Evolutionary conservation across 2,113 vertebrate genomes (phyloP), one percentile per base, ranked within the genome.

Genomic region (Odocoileus virginianus): DNA sequence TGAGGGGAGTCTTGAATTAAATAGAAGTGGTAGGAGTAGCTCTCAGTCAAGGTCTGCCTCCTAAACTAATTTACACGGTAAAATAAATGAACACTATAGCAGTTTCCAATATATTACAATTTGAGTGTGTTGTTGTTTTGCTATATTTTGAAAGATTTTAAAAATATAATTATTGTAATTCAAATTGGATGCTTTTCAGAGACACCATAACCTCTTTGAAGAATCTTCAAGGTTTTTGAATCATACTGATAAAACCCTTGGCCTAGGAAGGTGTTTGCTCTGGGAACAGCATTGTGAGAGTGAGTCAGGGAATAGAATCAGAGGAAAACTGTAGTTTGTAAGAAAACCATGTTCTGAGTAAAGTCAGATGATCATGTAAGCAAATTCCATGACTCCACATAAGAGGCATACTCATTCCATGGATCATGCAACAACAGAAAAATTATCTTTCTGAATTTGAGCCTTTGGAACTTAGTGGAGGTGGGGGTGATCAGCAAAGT

Each of bases 1-100:
- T 96, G 82, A 89, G 92, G 79, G 86, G 27, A 45, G 11, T 89
- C 54, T 88, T 95, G 67, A 96, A 88, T 93, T 93, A 90, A 94
- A 55, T 60, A 81, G 54, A 87, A 64, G 93, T 81, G 60, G 1
- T 67, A 93, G 7, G 28, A 81, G 27, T 79, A 79, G 60, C 57
- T 97, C 50, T 82, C 91, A 71, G 4, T 94, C 50, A 81, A 94
- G 55, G 8, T 84, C 14, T 88, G 16, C 25, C 52, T 25, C 45
- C 55, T 74, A 93, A 97, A 21, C 13, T 79, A 89, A 96, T 84
- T 94, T 7, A 96, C 33, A 8, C 9, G 2, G 19, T 33, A 93
- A 45, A 71, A 92, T 19, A 76, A 92, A 95, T 76, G 57, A 95
- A 90, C 28, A 84, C 14, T 81, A 5, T 85, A 94, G 15, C 93